Conservation (phyloP, 2,113 vertebrate genomes). For the Cacatua alba region DNA sequence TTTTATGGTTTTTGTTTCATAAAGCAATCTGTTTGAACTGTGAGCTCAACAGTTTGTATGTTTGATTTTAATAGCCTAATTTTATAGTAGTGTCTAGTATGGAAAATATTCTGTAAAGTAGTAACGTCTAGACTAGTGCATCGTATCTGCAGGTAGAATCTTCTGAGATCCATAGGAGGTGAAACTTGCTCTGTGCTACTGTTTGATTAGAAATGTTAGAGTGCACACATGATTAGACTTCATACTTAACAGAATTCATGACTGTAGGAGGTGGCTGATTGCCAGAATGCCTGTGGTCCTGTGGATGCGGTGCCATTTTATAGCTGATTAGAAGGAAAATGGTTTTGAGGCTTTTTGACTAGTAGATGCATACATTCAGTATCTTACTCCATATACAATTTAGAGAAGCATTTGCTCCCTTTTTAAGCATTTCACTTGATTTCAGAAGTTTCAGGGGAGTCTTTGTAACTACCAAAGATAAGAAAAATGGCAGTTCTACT, state of each 20-base stretch:
- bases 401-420: not conserved
- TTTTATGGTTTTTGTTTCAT: not conserved
- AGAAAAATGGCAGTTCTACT: not conserved
- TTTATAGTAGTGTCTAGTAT: not conserved
- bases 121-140: not conserved
- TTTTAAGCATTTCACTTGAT: not conserved
- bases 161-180: not conserved
- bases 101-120: rapidly evolving
- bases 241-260: not conserved
- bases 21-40: not conserved
- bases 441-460: not conserved
- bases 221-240: not conserved
- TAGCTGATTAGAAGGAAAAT: constrained; percentile 3
- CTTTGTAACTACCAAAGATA: not conserved
- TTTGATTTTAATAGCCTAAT: not conserved
- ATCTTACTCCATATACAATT: not conserved
- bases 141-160: not conserved
- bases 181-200: not conserved
- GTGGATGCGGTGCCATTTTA: not conserved
- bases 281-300: constrained; percentile 21
- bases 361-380: not conserved
- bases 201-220: constrained; percentile 1
- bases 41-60: not conserved
- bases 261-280: not conserved
- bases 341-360: not conserved